Conservation (phyloP, 2,888 invertebrate species). For the Drosophila dives region DNA sequence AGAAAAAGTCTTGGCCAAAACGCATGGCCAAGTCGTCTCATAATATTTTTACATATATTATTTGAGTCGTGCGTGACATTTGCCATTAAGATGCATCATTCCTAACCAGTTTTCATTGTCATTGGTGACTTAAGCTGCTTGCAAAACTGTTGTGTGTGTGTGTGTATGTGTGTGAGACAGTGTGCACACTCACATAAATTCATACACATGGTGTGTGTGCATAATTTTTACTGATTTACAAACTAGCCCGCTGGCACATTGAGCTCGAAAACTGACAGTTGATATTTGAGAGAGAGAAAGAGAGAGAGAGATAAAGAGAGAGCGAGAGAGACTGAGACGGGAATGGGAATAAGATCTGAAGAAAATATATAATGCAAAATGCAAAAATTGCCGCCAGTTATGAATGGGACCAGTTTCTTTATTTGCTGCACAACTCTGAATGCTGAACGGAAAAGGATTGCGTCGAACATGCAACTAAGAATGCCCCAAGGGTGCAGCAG, state of each 20-base stretch:
- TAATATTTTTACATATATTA: constrained; percentile 35
- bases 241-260: constrained; percentile 69
- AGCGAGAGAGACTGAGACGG: constrained; percentile 17
- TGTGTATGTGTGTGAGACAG: constrained; percentile 62
- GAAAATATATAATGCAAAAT: constrained; percentile 76
- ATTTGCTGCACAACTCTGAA: constrained; percentile 62
- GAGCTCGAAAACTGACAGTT: constrained; percentile 82
- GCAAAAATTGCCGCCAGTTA: constrained; percentile 75
- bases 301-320: neutral
- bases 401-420: constrained; percentile 80
- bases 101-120: constrained; percentile 71
- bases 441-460: constrained; percentile 75
- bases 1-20: neutral
- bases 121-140: constrained; percentile 57
- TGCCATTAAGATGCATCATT: constrained; percentile 82
- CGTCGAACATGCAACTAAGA: constrained; percentile 79
- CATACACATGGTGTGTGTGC: constrained; percentile 56
- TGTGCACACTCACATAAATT: constrained; percentile 27
- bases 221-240: constrained; percentile 83
- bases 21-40: constrained; percentile 19
- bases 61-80: constrained; percentile 81
- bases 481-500: constrained; percentile 52
- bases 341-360: constrained; percentile 45
- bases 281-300: constrained; percentile 66
- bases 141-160: constrained; percentile 60